These are phyloP conservation scores for Lucinisca nassula DNA, from an alignment of 2,888 invertebrate species.

Conservation along the genomic window DNA sequence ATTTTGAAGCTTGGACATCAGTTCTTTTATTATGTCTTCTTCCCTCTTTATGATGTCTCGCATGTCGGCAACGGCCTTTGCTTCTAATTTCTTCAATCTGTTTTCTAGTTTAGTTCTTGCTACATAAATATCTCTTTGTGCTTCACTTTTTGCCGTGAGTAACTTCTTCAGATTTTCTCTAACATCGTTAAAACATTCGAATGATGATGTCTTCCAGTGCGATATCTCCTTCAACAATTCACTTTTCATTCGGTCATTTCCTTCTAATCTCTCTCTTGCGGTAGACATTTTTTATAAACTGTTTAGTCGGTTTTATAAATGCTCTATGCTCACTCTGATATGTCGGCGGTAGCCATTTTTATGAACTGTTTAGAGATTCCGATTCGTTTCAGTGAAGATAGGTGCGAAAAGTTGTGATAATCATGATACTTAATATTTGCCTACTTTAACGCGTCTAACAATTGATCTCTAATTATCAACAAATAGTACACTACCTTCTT, in stretches of 20 bases:
- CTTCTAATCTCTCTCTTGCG: conserved; percentile 43
- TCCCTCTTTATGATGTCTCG: conserved; percentile 34
- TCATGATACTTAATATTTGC: too few species aligned
- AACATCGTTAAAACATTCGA: conserved; percentile 40
- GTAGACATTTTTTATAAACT: conserved; percentile 39
- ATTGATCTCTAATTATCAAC: too few species aligned
- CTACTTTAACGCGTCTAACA: too few species aligned
- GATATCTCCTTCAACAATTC: conserved; percentile 56
- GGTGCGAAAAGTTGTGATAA: too few species aligned
- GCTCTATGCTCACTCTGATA: too few species aligned
- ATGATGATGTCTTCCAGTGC: conserved; percentile 56
- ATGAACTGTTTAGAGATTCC: too few species aligned
- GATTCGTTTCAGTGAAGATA: too few species aligned
- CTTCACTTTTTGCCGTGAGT: conserved; percentile 32
- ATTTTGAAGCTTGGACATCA: conserved; percentile 39
- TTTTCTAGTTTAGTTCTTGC: conserved; percentile 49
- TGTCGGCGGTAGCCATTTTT: too few species aligned
- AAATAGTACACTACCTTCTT: too few species aligned
- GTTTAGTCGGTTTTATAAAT: too few species aligned
- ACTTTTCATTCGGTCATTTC: conserved; percentile 32
- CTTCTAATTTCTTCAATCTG: conserved; percentile 48
- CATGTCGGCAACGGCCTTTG: conserved; percentile 39
- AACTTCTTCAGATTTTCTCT: conserved; percentile 33
- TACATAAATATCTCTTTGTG: conserved; percentile 56
- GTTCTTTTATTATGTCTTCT: conserved; percentile 42